phyloP scores from a whole-genome alignment of 2,113 vertebrate genomes.

The Orthochromis indermauri region DNA sequence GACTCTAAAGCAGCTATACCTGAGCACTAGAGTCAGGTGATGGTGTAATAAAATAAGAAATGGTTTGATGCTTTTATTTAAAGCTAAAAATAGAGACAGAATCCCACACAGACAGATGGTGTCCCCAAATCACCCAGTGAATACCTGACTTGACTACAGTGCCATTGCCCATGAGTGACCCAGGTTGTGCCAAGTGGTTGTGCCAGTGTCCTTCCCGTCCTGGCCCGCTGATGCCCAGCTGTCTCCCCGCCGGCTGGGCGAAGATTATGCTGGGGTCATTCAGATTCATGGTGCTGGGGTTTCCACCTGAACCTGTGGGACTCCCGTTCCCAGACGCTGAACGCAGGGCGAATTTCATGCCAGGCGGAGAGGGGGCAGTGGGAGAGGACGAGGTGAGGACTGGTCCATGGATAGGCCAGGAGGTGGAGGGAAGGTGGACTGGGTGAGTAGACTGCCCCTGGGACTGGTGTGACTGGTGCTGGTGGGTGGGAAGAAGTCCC shows the following conservation, averaged over 20 bases:
- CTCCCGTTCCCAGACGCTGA: constrained; percentile 53
- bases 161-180: constrained; percentile 88
- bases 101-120: not conserved
- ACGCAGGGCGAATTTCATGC: constrained; percentile 77
- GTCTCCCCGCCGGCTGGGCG: constrained; percentile 88
- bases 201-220: constrained; percentile 90
- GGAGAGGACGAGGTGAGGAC: constrained; percentile 79
- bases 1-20: not conserved
- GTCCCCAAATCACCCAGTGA: constrained; percentile 40
- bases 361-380: constrained; percentile 73
- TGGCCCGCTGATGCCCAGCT: constrained; percentile 75
- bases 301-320: constrained; percentile 66
- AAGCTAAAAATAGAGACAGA: not conserved
- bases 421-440: constrained; percentile 77
- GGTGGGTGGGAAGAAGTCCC: constrained; percentile 82
- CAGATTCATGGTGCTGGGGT: constrained; percentile 80
- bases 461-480: constrained; percentile 65
- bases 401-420: constrained; percentile 90
- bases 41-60: not conserved
- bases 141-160: constrained; percentile 90
- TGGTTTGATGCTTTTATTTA: not conserved
- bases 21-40: not conserved
- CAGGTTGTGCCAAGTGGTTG: constrained; percentile 81
- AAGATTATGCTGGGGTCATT: constrained; percentile 99
- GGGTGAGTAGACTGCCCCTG: constrained; percentile 62